Base-by-base conservation (phyloP, 2,113 vertebrate species). In the Ondatra zibethicus region DNA sequence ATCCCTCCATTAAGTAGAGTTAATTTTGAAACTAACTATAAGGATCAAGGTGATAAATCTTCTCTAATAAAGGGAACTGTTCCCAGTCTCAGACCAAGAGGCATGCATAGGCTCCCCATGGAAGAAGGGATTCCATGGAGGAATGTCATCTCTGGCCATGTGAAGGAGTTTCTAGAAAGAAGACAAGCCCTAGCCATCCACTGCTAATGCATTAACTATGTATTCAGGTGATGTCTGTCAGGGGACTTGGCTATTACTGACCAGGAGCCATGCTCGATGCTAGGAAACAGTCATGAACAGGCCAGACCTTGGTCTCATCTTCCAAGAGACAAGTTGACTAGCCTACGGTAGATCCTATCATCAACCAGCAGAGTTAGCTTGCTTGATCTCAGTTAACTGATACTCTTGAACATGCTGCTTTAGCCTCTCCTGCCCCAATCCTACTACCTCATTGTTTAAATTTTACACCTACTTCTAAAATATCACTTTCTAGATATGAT, bases 21-120 rank as follows among this genome's bases (percentile, higher is more conserved):
- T 61, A n/a, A 25, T 91, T 85, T 76, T 84, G 90, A 72, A 96
- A 76, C n/a, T 84, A 7, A 87, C 85, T 82, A 78, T 17, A 87
- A 80, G 29, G 23, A 80, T 89, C 87, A 92, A 91, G 5, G 9
- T 47, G 36, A 50, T 73, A 78, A 50, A 39, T 63, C 77, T 63
- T 14, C 39, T 82, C 52, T 86, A 61, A 11, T 80, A 89, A 80
- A 92, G 39, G 21, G 45, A 89, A 52, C 1, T 6, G 2, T 12
- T 88, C 50, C 58, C 88, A 21, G 21, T 84, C 85, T 21, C 58
- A 13, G 65, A 76, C 36, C 42, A 94, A 19, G 9, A 47, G 33
- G 25, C 90, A 45, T 75, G 61, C 25, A 23, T 13, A 45, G 58
- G 13, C 33, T 70, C 9, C 5, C 19, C 73, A 23, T n/a, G 95